These are phyloP conservation scores for Drosophila neocordata DNA, from an alignment of 1,140 invertebrate species.

Conservation along the genomic window DNA sequence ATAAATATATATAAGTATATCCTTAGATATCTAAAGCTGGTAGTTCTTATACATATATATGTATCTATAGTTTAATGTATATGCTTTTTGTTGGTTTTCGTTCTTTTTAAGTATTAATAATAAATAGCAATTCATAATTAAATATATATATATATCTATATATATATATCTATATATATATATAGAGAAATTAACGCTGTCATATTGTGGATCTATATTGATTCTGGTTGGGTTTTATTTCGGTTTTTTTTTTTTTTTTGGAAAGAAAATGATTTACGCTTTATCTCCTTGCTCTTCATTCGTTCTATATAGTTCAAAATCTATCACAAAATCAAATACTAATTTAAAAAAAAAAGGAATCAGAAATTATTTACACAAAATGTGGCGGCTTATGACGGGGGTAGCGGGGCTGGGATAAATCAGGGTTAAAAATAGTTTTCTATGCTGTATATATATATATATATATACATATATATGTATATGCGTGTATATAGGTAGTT, in stretches of 20 bases:
- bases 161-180: neutral
- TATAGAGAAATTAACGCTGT: conserved; percentile 1
- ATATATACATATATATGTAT: conserved; percentile 22
- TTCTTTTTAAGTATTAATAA: conserved; percentile 54
- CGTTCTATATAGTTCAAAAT: neutral
- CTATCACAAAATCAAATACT: conserved; percentile 78
- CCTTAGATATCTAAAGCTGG: conserved; percentile 7
- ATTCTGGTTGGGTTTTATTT: conserved; percentile 1
- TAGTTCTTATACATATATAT: neutral
- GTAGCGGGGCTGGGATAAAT: neutral
- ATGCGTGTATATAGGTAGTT: too few species aligned
- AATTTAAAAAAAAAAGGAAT: conserved; percentile 52
- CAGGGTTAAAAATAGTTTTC: conserved; percentile 19
- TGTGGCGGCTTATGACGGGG: neutral
- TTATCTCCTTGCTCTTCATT: neutral
- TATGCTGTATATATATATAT: neutral
- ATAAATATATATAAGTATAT: conserved; percentile 18
- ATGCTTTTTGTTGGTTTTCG: conserved; percentile 21
- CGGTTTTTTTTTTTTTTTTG: neutral
- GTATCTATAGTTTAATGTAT: conserved; percentile 11
- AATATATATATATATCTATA: neutral
- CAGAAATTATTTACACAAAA: conserved; percentile 34
- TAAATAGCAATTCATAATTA: conserved; percentile 51
- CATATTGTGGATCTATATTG: conserved; percentile 1
- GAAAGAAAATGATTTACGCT: neutral